Base-by-base conservation (phyloP, 2,888 invertebrate genomes). In the Argyra leucocephala region DNA sequence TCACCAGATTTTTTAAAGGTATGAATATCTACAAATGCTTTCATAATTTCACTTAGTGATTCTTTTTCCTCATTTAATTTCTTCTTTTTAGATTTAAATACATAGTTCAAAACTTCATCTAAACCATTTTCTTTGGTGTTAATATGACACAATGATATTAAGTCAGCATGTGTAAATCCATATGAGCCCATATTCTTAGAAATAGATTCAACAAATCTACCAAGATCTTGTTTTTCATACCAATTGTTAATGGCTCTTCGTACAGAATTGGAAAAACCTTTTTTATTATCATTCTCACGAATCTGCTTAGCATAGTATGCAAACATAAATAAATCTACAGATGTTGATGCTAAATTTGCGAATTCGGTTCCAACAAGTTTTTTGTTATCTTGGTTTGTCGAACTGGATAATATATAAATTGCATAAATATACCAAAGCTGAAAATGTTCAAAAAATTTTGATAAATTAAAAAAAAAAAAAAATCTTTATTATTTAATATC, bases 201-300 rank as follows among this genome's bases (percentile, higher is more conserved):
- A 74, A 76, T 76, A 73, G 77, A 72, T 6, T 73, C 67, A 7
- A 73, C 69, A 31, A 78, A 64, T 0, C 57, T 67, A 0, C 69
- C 72, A 0, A 71, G 61, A 1, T 74, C 57, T 57, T 73, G 72
- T 18, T 66, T 59, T 57, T 71, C 69, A 65, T 78, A 78, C 79
- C 79, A 78, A 0, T 72, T 67, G 0, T 69, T 66, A 7, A 79
- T 68, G 3, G 78, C 74, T 65, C 76, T 78, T 7, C 75, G 74
- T 0, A 73, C 69, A 0, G 79, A 77, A 57, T 72, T 74, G 3
- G 72, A 74, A 15, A 77, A 70, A 0, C 73, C 70, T 18, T 73
- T 73, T 12, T 70, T 74, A 0, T 71, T 65, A 12, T 71, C 26
- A 3, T 72, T 10, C 3, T 67, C 70, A n/a, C 72, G 74, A 36